These are phyloP conservation scores for Thinocorus orbignyianus DNA, from an alignment of 2,113 vertebrate genomes.

Conservation along the genomic window DNA sequence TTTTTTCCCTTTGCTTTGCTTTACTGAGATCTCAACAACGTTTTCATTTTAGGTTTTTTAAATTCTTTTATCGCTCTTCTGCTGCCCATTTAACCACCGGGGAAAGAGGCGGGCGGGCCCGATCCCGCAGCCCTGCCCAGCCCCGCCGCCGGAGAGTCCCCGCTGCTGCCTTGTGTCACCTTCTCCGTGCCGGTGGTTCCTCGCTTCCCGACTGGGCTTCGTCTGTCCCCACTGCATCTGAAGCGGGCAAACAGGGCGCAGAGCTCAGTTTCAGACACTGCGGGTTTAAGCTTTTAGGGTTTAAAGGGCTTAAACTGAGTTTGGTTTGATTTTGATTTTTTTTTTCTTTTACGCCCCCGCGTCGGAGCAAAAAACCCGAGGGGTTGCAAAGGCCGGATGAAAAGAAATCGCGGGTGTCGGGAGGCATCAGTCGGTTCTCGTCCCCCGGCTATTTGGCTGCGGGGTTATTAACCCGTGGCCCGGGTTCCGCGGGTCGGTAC, in stretches of 20 bases:
- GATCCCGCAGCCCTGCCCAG: not conserved
- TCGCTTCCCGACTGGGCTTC: not conserved
- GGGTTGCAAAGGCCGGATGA: not conserved
- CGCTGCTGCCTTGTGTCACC: not conserved
- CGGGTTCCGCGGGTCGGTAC: not conserved
- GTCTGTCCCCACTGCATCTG: too few relatives aligned
- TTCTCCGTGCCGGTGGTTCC: not conserved
- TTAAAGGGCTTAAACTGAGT: too few relatives aligned
- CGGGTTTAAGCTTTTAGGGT: not conserved
- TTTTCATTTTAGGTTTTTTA: not conserved
- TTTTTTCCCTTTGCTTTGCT: not conserved
- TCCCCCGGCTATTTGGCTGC: not conserved
- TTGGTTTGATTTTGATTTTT: too few relatives aligned
- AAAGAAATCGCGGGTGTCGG: not conserved
- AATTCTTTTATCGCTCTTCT: not conserved
- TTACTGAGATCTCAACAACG: not conserved
- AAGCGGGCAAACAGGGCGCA: not conserved
- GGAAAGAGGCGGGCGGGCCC: not conserved
- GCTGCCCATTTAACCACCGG: not conserved
- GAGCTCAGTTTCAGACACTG: not conserved
- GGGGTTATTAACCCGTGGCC: too few relatives aligned
- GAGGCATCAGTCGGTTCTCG: not conserved
- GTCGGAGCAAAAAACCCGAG: not conserved
- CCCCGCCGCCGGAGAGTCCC: not conserved
- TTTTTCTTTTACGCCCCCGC: not conserved